Evolutionary conservation across 92 coral and sea anemone species (phyloP).

Genomic region (Bergia puertoricense): DNA sequence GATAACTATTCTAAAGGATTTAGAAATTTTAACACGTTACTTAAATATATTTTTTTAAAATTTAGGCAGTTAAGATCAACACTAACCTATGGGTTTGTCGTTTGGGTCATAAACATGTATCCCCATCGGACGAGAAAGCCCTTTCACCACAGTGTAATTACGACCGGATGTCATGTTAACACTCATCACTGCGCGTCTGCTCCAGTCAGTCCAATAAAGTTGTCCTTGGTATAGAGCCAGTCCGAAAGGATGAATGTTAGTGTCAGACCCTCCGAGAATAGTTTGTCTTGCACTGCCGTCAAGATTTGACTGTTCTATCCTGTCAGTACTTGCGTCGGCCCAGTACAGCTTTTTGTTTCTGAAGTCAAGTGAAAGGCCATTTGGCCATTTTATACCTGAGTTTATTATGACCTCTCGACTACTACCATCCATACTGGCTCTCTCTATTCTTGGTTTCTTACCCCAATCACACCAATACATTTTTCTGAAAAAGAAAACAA

Average conservation of each 20-base stretch:
- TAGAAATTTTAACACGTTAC: too few species aligned
- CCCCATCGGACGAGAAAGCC: not conserved
- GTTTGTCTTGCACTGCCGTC: not conserved
- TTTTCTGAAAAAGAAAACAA: not conserved
- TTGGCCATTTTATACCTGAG: constrained; percentile 1
- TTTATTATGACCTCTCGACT: constrained; percentile 13
- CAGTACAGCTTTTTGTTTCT: not conserved
- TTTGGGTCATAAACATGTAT: not conserved
- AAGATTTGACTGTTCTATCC: not conserved
- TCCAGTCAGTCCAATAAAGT: constrained; percentile 18
- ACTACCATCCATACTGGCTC: constrained; percentile 36
- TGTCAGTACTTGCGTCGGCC: not conserved
- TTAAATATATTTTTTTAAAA: too few species aligned
- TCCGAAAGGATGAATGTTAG: constrained; percentile 45
- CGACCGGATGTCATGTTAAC: not conserved
- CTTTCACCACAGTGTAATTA: not conserved
- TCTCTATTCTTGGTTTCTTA: constrained; percentile 36
- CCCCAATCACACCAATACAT: constrained; percentile 63
- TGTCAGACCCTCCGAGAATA: not conserved
- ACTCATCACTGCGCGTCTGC: not conserved
- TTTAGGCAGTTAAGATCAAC: too few species aligned
- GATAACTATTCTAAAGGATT: too few species aligned
- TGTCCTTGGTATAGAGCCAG: constrained; percentile 21
- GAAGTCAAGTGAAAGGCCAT: not conserved
- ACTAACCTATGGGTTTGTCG: not conserved